Conservation (phyloP, 2,797 vertebrate genomes). For the Xiphorhynchus erythropygius region DNA sequence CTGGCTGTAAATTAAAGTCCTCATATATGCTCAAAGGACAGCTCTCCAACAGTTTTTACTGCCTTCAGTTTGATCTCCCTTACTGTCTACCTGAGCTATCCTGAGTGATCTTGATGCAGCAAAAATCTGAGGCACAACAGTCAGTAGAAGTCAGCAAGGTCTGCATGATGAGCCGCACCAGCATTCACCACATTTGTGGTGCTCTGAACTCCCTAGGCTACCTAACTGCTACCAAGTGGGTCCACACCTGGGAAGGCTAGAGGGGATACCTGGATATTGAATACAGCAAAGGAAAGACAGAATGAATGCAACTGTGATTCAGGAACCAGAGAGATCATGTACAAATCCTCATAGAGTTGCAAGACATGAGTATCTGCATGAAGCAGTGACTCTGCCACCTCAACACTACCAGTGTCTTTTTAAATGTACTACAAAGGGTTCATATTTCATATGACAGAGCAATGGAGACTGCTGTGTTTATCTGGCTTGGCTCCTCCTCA, state of each 20-base stretch:
- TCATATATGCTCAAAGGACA: background rate
- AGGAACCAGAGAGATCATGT: background rate
- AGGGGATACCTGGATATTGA: background rate
- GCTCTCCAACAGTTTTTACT: background rate
- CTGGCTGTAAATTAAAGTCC: conserved; percentile 72
- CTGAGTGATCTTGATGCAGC: background rate
- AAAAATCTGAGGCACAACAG: background rate
- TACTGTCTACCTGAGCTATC: background rate
- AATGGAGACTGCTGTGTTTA: background rate
- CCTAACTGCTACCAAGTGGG: background rate
- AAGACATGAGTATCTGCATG: background rate
- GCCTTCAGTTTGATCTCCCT: background rate
- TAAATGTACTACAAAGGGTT: background rate
- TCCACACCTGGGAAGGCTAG: background rate
- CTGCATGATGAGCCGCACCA: fast-evolving
- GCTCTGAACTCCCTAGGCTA: background rate
- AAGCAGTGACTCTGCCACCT: background rate
- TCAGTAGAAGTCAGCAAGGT: background rate
- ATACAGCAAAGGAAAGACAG: background rate
- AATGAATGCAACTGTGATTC: background rate
- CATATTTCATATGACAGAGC: background rate
- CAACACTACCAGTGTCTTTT: background rate
- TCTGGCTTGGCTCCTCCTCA: background rate
- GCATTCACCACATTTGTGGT: fast-evolving
- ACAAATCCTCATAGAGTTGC: background rate